Evolutionary conservation across 2,888 invertebrate genomes (phyloP).

Genomic region (Eretmocerus hayati): DNA sequence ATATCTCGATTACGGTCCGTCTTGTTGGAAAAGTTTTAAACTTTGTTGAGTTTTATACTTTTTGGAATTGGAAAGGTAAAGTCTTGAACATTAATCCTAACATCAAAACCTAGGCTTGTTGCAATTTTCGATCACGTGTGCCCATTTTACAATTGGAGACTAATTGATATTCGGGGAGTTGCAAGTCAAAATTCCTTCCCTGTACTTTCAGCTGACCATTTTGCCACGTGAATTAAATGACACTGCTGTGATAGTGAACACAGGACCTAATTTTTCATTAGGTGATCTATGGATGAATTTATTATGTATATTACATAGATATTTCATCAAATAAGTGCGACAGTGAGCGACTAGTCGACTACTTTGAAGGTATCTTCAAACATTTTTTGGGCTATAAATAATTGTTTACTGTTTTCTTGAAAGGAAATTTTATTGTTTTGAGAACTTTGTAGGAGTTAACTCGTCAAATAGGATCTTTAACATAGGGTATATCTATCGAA

Average conservation of each 20-base stretch:
- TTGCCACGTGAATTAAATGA: constrained; percentile 32
- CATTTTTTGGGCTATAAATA: constrained; percentile 8
- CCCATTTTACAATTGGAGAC: too few species aligned
- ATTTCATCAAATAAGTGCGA: constrained; percentile 21
- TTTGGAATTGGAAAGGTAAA: too few species aligned
- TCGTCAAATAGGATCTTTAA: neutral
- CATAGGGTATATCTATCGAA: neutral
- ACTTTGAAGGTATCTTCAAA: constrained; percentile 14
- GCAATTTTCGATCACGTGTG: too few species aligned
- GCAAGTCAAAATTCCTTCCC: constrained; percentile 26
- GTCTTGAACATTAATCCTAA: too few species aligned
- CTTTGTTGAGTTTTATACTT: too few species aligned
- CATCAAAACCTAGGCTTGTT: too few species aligned
- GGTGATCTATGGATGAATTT: constrained; percentile 13
- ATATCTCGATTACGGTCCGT: too few species aligned
- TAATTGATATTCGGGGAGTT: too few species aligned
- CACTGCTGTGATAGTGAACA: constrained; percentile 44
- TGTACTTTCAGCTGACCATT: constrained; percentile 16
- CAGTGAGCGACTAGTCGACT: constrained; percentile 27
- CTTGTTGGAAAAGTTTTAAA: too few species aligned
- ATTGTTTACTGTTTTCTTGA: constrained; percentile 13
- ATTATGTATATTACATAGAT: constrained; percentile 11
- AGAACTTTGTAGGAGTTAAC: too few species aligned
- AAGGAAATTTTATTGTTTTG: constrained; percentile 16
- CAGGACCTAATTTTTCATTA: constrained; percentile 34